Base-by-base conservation (phyloP, 2,797 vertebrate species). In the Lophius americanus region DNA sequence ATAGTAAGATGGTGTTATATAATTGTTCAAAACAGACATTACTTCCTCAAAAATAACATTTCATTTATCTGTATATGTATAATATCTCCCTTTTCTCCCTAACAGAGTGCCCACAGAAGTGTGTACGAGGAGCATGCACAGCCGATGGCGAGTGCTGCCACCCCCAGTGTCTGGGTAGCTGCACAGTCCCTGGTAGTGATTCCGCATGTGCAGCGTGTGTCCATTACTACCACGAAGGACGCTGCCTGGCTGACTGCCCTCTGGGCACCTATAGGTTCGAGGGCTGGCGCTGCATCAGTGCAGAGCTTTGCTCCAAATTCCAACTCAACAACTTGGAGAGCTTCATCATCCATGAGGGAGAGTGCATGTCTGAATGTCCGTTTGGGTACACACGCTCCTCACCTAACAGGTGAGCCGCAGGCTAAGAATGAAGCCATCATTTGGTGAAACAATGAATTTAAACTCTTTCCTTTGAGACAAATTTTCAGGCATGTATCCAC, bases 281-380 rank as follows among this genome's bases (percentile, higher is more conserved):
- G 85, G 97, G 96, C 82, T 99, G 98, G 98, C 96, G 96, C 78
- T 99, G 98, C 5, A 95, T 99, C 86, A 96, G 94, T 3, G 92
- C 92, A 0, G 95, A 98, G 35, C 87, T 95, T 12, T 99, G 98
- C 74, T 93, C 95, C 83, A 93, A 86, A 43, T 92, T 96, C 64
- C 95, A 94, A 61, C 92, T 87, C 2, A 88, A 93, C 0, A 95
- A 96, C 4, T 83, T 68, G 0, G 95, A 96, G 78, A 94, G 86
- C 70, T 98, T 97, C 8, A 94, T 98, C 82, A 96, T 99, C 62
- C 98, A 99, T 9, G 92, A 92, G 0, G 96, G 95, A 0, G 97
- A 98, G 82, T 99, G 98, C 82, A 94, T 98, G 93, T 83, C 94
- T 0, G 97, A 98, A 39, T 99, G 98, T 48, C 98, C 98, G 0